Evolutionary conservation across 2,797 vertebrate species (phyloP), one percentile per base, ranked within the genome.

Genomic region (Oryzias dopingdopingensis): DNA sequence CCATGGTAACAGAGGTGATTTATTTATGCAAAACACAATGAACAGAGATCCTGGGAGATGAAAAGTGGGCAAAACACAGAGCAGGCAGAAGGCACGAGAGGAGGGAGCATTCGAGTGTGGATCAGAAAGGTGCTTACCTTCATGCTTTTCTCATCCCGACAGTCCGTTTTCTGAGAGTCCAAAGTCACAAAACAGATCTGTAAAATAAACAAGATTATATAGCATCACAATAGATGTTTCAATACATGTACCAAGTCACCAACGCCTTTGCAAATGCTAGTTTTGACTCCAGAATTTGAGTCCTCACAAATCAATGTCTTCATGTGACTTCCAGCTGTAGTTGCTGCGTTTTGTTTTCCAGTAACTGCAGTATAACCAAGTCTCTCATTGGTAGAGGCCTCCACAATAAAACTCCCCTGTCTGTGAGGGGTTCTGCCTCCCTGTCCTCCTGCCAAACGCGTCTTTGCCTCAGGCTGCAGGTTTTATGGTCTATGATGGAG

Each of bases 131-230:
- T 14, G 18, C 62, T 90, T 90, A 97, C 96, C 95, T 98, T 93
- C 56, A 92, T 86, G 72, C 91, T 88, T 84, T 87, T 91, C 63
- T 94, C 93, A 6, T 93, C 85, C 0, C 68, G 89, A 50, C 77
- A 84, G 17, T 93, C 91, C 45, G 86, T 85, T 76, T 90, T 92
- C 67, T 84, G 88, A 52, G 90, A 91, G 75, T 95, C 94, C 80
- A 97, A 80, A 79, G 94, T 98, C 62, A 98, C 93, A 80, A 98
- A 99, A 85, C 95, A 98, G 73, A 98, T 92, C 97, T 99, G 84
- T 81, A 15, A 78, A 20, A 83, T 15, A 67, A 14, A 61, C 3
- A 56, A 3, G 53, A 42, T 59, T 37, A 58, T 0, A 53, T 10
- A 22, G 24, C 2, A 3, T 70, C 37, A 67, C n/a, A 37, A 17